Evolutionary conservation across 2,797 vertebrate genomes (phyloP), one percentile per base, ranked within the genome.

Genomic region (Mormyrus proboscirostris): DNA sequence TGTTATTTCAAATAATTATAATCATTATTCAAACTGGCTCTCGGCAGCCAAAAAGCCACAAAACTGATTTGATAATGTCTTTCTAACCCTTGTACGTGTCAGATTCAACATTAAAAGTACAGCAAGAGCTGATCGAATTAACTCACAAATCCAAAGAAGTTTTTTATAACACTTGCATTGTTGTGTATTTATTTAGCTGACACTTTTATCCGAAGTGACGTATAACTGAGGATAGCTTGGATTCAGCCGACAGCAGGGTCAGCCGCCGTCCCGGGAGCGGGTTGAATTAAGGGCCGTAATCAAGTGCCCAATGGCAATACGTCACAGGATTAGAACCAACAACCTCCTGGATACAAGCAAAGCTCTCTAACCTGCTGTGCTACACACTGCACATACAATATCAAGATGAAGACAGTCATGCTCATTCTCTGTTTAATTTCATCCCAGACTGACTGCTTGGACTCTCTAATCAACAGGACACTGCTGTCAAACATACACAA

Each of bases 1-100:
- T 38, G 69, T 76, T 19, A 76, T 41, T 76, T 76, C 69, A 76
- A 41, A 76, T 76, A 76, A 76, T 73, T 73, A 73, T 76, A 76
- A 16, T 76, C 33, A 41, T 76, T 69, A 69, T 25, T 76, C 73
- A 41, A 76, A 6, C 38, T 19, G 29, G 33, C 73, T 79, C 73
- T 7, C 16, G 44, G 69, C 12, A 41, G 73, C 38, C 73, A 79
- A 41, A 76, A 76, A 76, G 33, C 62, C 62, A 33, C 57, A 22
- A 59, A 59, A 76, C 69, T 38, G 69, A 76, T 14, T 16, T 16
- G 3, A 2, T 33, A 29, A 38, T 16, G 33, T 38, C 69, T 14
- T 33, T 6, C 33, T 38, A 76, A 65, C 69, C 69, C 14, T 16
- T 33, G 65, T 73, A 4, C 10, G 38, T 5, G 12, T 73, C 65